A percentile compares a stretch with the other conserved stretches of the same genome.
Conservation (phyloP, 2,888 invertebrate genomes). For the Zygaena filipendulae region DNA sequence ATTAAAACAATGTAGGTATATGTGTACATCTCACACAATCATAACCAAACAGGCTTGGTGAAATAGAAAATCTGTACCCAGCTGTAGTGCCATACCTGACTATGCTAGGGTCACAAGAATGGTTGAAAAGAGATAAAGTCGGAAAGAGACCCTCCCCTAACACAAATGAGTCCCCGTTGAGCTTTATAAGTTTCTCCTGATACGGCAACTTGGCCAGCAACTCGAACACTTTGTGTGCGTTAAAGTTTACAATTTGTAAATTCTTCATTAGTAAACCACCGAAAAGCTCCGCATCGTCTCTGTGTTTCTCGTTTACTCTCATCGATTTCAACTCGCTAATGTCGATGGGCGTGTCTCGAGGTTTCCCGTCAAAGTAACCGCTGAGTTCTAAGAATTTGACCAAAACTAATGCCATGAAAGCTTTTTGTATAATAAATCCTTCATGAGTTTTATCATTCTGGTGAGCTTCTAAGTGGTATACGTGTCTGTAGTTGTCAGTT, state of each 20-base stretch:
- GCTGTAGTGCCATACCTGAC: conserved; percentile 81
- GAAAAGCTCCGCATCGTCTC: conserved; percentile 66
- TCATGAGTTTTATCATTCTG: conserved; percentile 73
- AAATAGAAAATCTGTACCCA: no score
- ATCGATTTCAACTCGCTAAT: conserved; percentile 45
- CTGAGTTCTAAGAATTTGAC: conserved; percentile 73
- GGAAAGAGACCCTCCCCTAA: conserved; percentile 87
- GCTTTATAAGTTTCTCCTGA: conserved; percentile 46
- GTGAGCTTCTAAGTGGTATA: conserved; percentile 78
- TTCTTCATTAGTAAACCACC: conserved; percentile 76
- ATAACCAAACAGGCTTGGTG: no score
- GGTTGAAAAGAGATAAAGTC: conserved; percentile 87
- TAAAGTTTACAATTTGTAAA: conserved; percentile 84
- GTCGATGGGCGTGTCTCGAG: conserved; percentile 40
- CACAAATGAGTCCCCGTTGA: conserved; percentile 70
- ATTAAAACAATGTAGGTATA: no score
- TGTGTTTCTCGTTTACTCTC: conserved; percentile 41
- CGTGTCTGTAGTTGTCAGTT: conserved; percentile 71
- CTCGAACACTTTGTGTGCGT: conserved; percentile 88
- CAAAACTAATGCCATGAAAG: conserved; percentile 81
- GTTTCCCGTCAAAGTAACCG: conserved; percentile 70
- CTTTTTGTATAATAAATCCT: conserved; percentile 81
- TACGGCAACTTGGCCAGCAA: conserved; percentile 60
- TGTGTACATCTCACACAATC: no score
- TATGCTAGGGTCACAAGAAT: conserved; percentile 88